Conservation (phyloP, 2,888 invertebrate genomes). For the Fragum whitleyi region DNA sequence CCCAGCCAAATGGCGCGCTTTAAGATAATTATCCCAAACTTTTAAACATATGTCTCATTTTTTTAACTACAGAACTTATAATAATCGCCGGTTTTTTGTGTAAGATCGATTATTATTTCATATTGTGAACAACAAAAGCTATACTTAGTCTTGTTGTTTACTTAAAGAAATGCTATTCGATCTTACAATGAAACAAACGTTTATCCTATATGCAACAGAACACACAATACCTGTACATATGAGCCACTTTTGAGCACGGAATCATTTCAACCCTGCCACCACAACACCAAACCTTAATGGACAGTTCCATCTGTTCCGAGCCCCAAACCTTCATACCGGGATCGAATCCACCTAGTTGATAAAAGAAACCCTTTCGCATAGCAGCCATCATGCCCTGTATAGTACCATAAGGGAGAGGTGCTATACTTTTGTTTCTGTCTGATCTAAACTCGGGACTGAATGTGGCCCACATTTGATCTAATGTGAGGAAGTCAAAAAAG, state of each 20-base stretch:
- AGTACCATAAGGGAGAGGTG: constrained; percentile 42
- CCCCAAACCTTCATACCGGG: constrained; percentile 57
- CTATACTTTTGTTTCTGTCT: constrained; percentile 40
- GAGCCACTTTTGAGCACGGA: constrained; percentile 50
- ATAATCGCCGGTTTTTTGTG: no score
- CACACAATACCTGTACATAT: constrained; percentile 50
- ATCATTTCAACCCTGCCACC: constrained; percentile 55
- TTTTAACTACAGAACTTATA: no score
- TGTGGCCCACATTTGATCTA: constrained; percentile 46
- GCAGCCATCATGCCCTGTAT: constrained; percentile 57
- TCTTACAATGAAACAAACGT: no score
- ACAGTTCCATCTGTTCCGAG: constrained; percentile 51
- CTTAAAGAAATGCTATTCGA: no score
- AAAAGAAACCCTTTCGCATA: constrained; percentile 53
- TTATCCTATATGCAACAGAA: no score
- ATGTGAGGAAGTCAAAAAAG: constrained; percentile 42
- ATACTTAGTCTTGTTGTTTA: no score
- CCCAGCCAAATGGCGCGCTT: no score
- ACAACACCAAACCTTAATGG: constrained; percentile 54
- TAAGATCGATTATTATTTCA: no score
- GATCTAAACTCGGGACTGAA: constrained; percentile 30
- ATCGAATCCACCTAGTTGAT: constrained; percentile 53
- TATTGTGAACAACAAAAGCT: no score
- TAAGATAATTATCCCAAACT: no score
- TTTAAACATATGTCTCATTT: no score